These are phyloP conservation scores for Threskiornis aethiopicus DNA, from an alignment of 2,797 vertebrate species.

Conservation along the genomic window DNA sequence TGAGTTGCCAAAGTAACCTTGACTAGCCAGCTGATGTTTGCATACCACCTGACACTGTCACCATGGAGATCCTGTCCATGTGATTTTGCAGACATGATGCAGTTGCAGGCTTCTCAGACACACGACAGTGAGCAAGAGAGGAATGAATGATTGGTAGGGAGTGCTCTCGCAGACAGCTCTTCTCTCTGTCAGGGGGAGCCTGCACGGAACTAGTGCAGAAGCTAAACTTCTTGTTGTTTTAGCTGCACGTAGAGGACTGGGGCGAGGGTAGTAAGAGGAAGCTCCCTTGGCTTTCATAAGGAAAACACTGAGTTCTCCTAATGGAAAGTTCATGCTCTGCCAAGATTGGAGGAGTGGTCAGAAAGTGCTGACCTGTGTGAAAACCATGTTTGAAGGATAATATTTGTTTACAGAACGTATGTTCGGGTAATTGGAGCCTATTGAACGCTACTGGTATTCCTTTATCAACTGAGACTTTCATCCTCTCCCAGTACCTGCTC, in stretches of 20 bases:
- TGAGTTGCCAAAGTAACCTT: conserved; percentile 46
- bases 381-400: not conserved
- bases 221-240: not conserved
- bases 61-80: conserved; percentile 37
- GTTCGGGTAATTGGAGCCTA: not conserved
- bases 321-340: not conserved
- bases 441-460: not conserved
- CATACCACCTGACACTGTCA: not conserved
- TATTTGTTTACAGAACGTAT: not conserved
- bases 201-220: not conserved
- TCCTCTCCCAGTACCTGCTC: not conserved
- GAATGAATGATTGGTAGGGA: conserved; percentile 32
- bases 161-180: not conserved
- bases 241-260: not conserved
- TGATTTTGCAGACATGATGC: conserved; percentile 46
- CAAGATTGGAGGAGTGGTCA: not conserved
- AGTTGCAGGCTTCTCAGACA: not conserved
- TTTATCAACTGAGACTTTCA: not conserved
- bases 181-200: not conserved
- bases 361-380: not conserved
- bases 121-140: not conserved
- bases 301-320: not conserved
- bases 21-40: conserved; percentile 15
- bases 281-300: fast-evolving
- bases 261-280: not conserved